A percentile compares a stretch with the other conserved stretches of the same genome.
Evolutionary conservation across 2,888 invertebrate species (phyloP).

Genomic region (Rhingia campestris): DNA sequence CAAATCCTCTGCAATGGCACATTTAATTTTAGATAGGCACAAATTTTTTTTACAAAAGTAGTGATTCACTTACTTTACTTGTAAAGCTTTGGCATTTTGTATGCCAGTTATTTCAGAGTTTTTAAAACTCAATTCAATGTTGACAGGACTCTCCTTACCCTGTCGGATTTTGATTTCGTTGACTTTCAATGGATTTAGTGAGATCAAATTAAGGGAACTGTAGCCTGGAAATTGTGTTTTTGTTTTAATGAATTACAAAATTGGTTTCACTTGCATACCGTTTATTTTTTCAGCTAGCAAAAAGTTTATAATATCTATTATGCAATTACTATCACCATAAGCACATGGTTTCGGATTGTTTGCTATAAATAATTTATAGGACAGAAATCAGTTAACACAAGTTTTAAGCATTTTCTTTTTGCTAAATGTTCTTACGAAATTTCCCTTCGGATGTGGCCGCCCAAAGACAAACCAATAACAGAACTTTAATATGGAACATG

Average conservation of each 20-base stretch:
- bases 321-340: conserved; percentile 70
- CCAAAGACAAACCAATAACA: conserved; percentile 12
- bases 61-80: conserved; percentile 61
- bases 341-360: conserved; percentile 67
- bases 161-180: conserved; percentile 69
- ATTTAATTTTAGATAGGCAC: too few relatives aligned
- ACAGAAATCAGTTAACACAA: not conserved
- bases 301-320: conserved; percentile 59
- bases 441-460: conserved; percentile 9
- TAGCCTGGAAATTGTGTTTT: conserved; percentile 53
- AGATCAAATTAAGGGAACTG: conserved; percentile 60
- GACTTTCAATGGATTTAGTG: conserved; percentile 72
- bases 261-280: conserved; percentile 22
- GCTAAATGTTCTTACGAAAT: conserved; percentile 45
- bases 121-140: conserved; percentile 75
- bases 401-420: too few relatives aligned
- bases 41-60: not conserved
- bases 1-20: conserved; percentile 75
- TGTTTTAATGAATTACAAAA: not conserved
- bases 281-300: conserved; percentile 43
- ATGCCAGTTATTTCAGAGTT: conserved; percentile 65
- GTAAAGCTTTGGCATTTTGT: conserved; percentile 25
- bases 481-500: conserved; percentile 31
- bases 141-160: conserved; percentile 76
- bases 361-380: conserved; percentile 37